Evolutionary conservation across 2,797 vertebrate species (phyloP).

Genomic region (Pelodytes ibericus): DNA sequence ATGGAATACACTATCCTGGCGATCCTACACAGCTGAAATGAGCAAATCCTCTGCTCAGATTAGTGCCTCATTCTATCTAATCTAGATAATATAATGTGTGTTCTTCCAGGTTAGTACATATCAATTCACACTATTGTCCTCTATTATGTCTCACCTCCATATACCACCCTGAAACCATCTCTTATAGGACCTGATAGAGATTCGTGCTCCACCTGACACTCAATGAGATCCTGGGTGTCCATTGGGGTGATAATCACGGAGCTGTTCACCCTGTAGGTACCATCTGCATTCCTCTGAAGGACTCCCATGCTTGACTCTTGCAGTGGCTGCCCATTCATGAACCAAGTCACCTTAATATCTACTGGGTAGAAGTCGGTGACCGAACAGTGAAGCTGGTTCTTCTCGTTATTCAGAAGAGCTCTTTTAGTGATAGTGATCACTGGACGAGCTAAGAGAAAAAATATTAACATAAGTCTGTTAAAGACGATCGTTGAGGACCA

Average conservation of each 20-base stretch:
- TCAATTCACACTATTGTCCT: too few relatives aligned
- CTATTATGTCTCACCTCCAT: too few relatives aligned
- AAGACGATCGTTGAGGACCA: too few relatives aligned
- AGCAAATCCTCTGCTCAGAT: too few relatives aligned
- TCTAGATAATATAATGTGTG: too few relatives aligned
- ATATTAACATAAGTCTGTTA: too few relatives aligned
- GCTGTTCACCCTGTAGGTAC: slow-evolving; percentile 17
- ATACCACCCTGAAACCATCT: too few relatives aligned
- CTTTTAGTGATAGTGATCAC: background rate
- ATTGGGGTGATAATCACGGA: slow-evolving; percentile 5
- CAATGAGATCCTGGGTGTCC: background rate
- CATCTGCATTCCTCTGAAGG: background rate
- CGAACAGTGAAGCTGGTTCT: background rate
- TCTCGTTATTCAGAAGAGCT: background rate
- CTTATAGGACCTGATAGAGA: too few relatives aligned
- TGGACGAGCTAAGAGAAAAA: background rate
- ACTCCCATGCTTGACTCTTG: background rate
- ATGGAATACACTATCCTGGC: too few relatives aligned
- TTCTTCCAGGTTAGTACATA: too few relatives aligned
- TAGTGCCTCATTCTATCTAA: too few relatives aligned
- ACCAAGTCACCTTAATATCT: slow-evolving; percentile 9
- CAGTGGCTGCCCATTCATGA: slow-evolving; percentile 1
- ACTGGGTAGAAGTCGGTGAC: slow-evolving; percentile 23
- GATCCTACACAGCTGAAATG: too few relatives aligned
- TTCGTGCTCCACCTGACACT: background rate